Evolutionary conservation across 2,888 invertebrate species (phyloP).

Genomic region (Andricus quercusramuli): DNA sequence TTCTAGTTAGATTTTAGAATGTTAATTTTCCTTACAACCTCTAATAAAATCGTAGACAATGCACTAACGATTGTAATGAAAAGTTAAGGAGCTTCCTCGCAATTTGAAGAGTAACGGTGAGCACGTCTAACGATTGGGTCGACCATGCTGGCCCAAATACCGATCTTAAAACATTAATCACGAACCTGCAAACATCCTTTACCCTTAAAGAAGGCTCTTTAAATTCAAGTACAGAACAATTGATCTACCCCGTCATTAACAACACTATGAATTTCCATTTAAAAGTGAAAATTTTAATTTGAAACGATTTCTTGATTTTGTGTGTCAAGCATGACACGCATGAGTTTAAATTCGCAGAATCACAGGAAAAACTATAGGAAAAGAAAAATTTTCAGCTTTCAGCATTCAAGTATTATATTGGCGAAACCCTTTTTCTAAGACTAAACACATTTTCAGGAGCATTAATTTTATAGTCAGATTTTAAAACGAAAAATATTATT

Average conservation of each 20-base stretch:
- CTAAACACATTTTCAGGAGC: no score
- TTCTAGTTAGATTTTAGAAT: not conserved
- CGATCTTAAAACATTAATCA: constrained; percentile 43
- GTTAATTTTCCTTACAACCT: no score
- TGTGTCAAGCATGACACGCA: not conserved
- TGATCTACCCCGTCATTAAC: not conserved
- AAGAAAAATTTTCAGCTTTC: no score
- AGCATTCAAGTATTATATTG: no score
- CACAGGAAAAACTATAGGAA: no score
- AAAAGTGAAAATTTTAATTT: not conserved
- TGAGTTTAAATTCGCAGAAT: not conserved
- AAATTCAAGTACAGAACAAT: not conserved
- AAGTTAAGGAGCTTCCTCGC: constrained; percentile 15
- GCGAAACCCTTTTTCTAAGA: no score
- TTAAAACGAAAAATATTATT: no score
- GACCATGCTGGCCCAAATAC: constrained; percentile 53
- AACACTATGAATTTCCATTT: not conserved
- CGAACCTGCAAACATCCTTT: not conserved
- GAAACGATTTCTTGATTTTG: constrained; percentile 1
- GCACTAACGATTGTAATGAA: no score
- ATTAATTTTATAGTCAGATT: no score
- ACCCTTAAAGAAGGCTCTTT: not conserved
- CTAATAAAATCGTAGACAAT: not conserved
- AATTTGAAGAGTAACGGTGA: constrained; percentile 31
- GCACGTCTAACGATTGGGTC: constrained; percentile 45